Percentiles rank a stretch among this genome's conserved stretches.
Evolutionary conservation across 2,888 invertebrate genomes (phyloP).

Genomic region (Gonocerus acuteangulatus): DNA sequence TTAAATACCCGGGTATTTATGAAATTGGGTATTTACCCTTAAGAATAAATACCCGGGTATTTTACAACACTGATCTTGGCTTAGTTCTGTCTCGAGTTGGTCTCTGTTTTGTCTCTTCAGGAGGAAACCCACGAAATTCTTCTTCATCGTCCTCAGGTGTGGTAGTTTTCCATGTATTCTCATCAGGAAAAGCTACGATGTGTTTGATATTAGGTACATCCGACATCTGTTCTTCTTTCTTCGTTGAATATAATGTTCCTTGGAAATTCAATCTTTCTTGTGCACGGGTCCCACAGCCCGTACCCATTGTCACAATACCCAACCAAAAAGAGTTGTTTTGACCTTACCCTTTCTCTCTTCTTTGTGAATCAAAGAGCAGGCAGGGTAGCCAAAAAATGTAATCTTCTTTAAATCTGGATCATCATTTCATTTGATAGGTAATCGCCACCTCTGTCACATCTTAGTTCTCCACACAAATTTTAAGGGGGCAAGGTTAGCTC

Average conservation of each 20-base stretch:
- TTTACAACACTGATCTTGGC: no score
- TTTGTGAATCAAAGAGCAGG: no score
- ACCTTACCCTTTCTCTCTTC: background rate
- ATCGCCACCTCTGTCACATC: no score
- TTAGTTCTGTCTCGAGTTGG: background rate
- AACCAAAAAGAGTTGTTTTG: no score
- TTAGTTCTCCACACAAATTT: no score
- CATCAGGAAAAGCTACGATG: background rate
- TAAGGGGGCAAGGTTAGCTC: no score
- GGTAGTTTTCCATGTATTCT: background rate
- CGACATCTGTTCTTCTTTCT: background rate
- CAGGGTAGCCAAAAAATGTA: background rate
- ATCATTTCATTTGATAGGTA: no score
- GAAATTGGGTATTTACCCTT: no score
- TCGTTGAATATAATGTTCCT: conserved; percentile 15
- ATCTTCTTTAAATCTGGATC: background rate
- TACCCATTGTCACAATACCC: conserved; percentile 22
- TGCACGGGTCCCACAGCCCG: conserved; percentile 7
- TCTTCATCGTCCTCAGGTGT: background rate
- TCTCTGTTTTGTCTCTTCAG: background rate
- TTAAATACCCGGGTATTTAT: no score
- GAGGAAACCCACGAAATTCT: background rate
- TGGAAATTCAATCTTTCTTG: conserved; percentile 10
- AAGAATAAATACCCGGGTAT: no score
- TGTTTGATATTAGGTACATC: background rate